Evolutionary conservation across 1,140 invertebrate species (phyloP).

Genomic region (Drosophila dunni): DNA sequence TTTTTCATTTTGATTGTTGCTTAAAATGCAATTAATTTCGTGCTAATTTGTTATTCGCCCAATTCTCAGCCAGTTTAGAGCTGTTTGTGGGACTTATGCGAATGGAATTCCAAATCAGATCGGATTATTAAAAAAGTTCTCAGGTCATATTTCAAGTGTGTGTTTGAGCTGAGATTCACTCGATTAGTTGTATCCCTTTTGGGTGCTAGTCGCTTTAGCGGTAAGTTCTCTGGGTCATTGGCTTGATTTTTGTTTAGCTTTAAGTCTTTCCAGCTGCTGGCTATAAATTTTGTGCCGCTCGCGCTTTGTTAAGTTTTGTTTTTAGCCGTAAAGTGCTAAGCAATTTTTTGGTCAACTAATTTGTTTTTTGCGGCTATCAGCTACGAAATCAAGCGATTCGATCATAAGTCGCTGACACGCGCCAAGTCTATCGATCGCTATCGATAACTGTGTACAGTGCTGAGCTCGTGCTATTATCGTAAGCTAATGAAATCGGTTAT

Average conservation of each 20-base stretch:
- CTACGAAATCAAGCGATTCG: slow-evolving; percentile 26
- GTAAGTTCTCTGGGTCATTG: slow-evolving; percentile 76
- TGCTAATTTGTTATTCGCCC: slow-evolving; percentile 61
- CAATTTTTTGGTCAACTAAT: slow-evolving; percentile 59
- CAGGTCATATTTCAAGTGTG: slow-evolving; percentile 30
- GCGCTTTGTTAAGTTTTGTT: slow-evolving; percentile 18
- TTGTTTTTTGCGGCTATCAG: slow-evolving; percentile 52
- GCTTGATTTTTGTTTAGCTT: slow-evolving; percentile 30
- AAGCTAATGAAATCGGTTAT: neutral
- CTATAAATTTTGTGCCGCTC: slow-evolving; percentile 54
- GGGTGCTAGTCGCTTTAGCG: slow-evolving; percentile 24
- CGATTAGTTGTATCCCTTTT: slow-evolving; percentile 12
- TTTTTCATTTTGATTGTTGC: slow-evolving; percentile 70
- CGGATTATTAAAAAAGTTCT: slow-evolving; percentile 39
- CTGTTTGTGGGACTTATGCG: slow-evolving; percentile 11
- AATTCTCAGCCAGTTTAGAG: slow-evolving; percentile 26
- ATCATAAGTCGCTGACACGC: slow-evolving; percentile 56
- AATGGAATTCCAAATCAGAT: slow-evolving; percentile 21
- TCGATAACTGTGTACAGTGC: slow-evolving; percentile 4
- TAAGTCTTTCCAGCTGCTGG: slow-evolving; percentile 51
- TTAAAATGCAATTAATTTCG: slow-evolving; percentile 73
- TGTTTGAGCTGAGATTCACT: slow-evolving; percentile 5
- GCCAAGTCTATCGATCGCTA: slow-evolving; percentile 37
- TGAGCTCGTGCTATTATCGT: slow-evolving; percentile 6
- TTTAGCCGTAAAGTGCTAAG: slow-evolving; percentile 62